Evolutionary conservation across 1,140 invertebrate species (phyloP), one percentile per base, ranked within the genome.

Genomic region (Neoseiulus cucumeris): DNA sequence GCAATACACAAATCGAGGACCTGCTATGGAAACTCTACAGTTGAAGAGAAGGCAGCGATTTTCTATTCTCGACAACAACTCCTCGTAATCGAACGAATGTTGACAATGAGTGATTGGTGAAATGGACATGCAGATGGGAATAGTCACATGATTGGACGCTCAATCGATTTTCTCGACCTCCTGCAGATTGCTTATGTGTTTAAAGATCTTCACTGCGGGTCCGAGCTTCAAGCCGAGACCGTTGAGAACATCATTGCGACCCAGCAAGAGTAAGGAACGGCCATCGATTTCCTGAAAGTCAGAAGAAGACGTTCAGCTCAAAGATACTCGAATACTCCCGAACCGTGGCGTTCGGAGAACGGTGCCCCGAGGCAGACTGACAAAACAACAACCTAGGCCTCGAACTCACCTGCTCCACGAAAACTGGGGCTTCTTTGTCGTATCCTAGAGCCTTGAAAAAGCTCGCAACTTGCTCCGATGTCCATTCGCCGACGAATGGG

Each of bases 201-300:
- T 79, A 73, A 89, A 91, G 59, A 92, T 83, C 73, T 90, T 88
- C 5, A 92, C 77, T 5, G 88, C 89, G 28, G 87, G 89, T 12
- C 89, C 89, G 1, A 92, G 75, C 68, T 87, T 85, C 22, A 92
- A 75, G 65, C 84, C 81, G 44, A 92, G 76, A 30, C 85, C 84
- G 44, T 78, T 83, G 1, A 91, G 76, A 2, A 91, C 86, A 72
- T 92, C 89, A 39, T 80, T 80, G 69, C 89, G 78, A 71, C 84
- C 83, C 75, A 91, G 80, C 70, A 91, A 78, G 28, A 90, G 76
- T 29, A 92, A 75, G 2, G 86, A 85, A 68, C 83, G 80, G 0
- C 89, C 89, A 79, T 93, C 89, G 70, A 92, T 89, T 72, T 91
- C 87, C 87, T 91, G 75, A 65, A 81, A 47, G 14, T 14, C 45